A percentile compares a stretch with the other conserved stretches of the same genome.
These are phyloP conservation scores for Premnoplex brunnescens DNA, from an alignment of 2,797 vertebrate species.

Conservation along the genomic window DNA sequence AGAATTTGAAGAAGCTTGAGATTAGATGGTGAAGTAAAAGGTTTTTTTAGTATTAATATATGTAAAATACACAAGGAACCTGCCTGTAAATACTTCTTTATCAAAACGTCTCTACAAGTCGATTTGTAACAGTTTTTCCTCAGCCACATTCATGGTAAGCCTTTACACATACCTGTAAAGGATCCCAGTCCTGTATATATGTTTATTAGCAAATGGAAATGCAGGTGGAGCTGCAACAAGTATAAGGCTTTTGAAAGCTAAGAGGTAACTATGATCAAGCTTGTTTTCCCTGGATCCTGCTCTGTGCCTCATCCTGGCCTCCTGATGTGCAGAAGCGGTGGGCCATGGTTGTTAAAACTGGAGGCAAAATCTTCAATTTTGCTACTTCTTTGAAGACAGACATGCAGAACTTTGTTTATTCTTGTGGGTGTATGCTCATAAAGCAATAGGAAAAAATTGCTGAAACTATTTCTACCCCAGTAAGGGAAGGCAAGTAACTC, in stretches of 20 bases:
- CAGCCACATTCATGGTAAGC: not conserved
- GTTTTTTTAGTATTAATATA: not conserved
- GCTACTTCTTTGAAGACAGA: not conserved
- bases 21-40: not conserved
- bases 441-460: not conserved
- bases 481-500: not conserved
- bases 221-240: not conserved
- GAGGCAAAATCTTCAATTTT: not conserved
- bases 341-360: not conserved
- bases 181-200: not conserved
- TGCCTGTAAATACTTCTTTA: not conserved
- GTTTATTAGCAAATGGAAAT: not conserved
- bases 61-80: not conserved
- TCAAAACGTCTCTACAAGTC: not conserved
- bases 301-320: not conserved
- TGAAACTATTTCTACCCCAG: not conserved
- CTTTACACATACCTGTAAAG: not conserved
- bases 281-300: not conserved
- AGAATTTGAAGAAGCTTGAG: not conserved
- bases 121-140: not conserved
- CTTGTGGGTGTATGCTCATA: not conserved
- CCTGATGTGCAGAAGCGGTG: not conserved
- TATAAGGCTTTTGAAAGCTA: not conserved
- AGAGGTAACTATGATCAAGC: not conserved
- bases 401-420: not conserved